Evolutionary conservation across 1,140 invertebrate genomes (phyloP).

Genomic region (Cydia amplana): DNA sequence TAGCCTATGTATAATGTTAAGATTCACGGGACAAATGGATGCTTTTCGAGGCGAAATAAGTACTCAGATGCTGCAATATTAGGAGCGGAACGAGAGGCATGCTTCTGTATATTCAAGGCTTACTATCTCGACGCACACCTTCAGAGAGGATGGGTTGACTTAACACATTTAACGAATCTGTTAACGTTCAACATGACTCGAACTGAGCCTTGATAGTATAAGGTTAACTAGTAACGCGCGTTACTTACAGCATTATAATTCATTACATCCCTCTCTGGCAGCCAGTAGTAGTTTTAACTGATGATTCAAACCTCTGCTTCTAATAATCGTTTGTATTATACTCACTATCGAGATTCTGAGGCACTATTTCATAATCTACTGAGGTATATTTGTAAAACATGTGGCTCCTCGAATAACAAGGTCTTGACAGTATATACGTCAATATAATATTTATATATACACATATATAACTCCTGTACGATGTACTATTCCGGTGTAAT

Average conservation of each 20-base stretch:
- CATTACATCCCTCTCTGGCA: background rate
- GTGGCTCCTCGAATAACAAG: conserved; percentile 19
- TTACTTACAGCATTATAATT: background rate
- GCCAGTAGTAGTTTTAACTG: background rate
- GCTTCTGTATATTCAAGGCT: background rate
- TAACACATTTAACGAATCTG: background rate
- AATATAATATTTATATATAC: conserved; percentile 15
- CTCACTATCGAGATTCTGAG: conserved; percentile 14
- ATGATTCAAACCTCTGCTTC: background rate
- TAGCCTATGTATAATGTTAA: background rate
- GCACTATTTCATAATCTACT: conserved; percentile 31
- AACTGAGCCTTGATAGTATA: background rate
- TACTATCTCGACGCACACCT: background rate
- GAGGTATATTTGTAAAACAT: conserved; percentile 26
- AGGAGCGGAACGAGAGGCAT: background rate
- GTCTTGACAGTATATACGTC: conserved; percentile 12
- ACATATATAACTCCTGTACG: conserved; percentile 20
- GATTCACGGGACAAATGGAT: background rate
- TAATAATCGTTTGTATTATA: conserved; percentile 1
- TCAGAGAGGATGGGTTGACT: background rate
- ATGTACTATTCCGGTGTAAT: background rate
- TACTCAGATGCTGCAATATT: background rate
- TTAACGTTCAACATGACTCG: background rate
- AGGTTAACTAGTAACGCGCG: background rate
- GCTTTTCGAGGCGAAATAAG: background rate